A percentile compares a stretch with the other conserved stretches of the same genome.
phyloP scores from a whole-genome alignment of 2,113 vertebrate genomes.

The Alectura lathami region DNA sequence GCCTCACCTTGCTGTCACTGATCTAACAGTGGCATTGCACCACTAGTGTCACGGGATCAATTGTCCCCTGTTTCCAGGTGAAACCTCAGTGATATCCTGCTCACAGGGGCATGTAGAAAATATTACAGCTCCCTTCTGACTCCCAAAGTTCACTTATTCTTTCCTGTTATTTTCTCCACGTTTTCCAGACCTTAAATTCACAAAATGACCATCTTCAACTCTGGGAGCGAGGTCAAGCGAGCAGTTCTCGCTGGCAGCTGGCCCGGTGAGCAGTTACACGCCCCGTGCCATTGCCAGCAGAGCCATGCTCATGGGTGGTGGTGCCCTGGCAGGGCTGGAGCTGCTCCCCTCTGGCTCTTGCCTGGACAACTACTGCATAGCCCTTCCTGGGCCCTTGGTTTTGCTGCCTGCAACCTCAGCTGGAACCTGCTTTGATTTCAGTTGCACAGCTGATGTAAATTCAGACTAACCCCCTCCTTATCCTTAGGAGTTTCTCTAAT shows the following conservation, averaged over 20 bases:
- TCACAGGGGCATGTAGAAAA: neutral
- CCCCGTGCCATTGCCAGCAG: neutral
- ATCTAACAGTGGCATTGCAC: neutral
- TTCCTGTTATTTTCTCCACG: neutral
- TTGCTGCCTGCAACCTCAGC: neutral
- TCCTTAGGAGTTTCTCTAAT: neutral
- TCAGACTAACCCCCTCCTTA: neutral
- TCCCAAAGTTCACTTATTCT: neutral
- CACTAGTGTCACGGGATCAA: neutral
- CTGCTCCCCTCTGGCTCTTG: neutral
- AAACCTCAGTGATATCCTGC: neutral
- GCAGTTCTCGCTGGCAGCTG: too few relatives aligned
- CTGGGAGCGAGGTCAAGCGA: neutral
- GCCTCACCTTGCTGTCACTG: neutral
- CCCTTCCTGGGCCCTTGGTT: neutral
- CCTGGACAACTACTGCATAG: neutral
- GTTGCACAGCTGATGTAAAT: neutral
- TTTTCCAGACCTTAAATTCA: neutral
- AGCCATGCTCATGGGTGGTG: neutral
- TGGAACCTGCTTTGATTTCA: neutral
- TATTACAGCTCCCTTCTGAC: neutral
- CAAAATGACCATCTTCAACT: neutral
- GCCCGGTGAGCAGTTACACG: neutral
- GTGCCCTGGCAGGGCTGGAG: accelerated
- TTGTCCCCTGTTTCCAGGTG: neutral